These are phyloP conservation scores for Xiphorhynchus erythropygius DNA, from an alignment of 2,797 vertebrate genomes.

Conservation along the genomic window DNA sequence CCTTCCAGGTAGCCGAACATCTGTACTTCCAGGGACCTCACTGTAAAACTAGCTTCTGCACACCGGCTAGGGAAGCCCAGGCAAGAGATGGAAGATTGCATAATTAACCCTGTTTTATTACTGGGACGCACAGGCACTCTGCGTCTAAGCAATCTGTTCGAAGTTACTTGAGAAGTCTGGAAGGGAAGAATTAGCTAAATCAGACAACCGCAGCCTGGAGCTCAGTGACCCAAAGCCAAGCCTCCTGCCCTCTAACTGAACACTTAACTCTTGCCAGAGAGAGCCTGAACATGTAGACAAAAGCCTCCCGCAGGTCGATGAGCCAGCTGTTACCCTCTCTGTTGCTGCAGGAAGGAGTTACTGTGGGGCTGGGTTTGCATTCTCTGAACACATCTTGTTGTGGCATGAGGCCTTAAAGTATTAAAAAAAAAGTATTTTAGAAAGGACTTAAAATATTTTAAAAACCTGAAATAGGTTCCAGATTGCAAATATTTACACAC, in stretches of 20 bases:
- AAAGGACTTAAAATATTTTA: background rate
- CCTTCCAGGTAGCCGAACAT: background rate
- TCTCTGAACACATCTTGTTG: background rate
- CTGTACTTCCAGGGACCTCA: background rate
- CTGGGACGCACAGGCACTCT: rapidly evolving
- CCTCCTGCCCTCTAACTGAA: constrained; percentile 26
- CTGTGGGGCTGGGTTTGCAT: rapidly evolving
- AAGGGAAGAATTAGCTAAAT: constrained; percentile 49
- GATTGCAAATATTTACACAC: constrained; percentile 10
- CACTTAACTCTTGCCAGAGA: background rate
- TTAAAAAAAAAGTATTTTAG: background rate
- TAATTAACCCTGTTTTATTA: constrained; percentile 16
- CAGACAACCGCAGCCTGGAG: background rate
- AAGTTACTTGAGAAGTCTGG: constrained; percentile 25
- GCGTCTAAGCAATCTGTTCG: background rate
- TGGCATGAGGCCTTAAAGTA: background rate
- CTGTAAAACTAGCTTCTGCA: background rate
- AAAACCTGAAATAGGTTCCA: constrained; percentile 12
- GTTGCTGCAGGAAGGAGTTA: background rate
- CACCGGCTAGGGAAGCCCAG: background rate
- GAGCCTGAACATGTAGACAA: background rate
- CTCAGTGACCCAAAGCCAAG: constrained; percentile 44
- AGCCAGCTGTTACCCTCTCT: background rate
- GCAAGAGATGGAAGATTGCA: background rate
- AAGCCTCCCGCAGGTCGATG: background rate